Evolutionary conservation across 2,113 vertebrate species (phyloP), one percentile per base, ranked within the genome.

Genomic region (Notarius quadriscutis): DNA sequence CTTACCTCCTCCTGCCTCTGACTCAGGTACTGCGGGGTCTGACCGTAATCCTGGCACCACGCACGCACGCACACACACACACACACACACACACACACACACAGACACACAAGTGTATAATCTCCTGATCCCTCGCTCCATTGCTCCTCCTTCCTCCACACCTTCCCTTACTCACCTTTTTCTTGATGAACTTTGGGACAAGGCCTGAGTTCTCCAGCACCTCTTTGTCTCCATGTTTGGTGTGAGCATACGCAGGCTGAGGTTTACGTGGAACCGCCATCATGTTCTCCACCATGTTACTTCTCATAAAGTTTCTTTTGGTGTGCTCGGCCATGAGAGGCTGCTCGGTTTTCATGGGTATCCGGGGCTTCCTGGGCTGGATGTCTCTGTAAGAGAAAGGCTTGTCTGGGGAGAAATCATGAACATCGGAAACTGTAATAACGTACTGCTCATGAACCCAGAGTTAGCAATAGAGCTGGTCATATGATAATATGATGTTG

Each of bases 121-220:
- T 79, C 11, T 18, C 1, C 25, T 55, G 2, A 79, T 57, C 75
- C 51, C 75, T 57, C 7, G 7, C 14, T 17, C 11, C 25, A 53
- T 55, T 17, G 6, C n/a, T 79, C 48, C n/a, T 14, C 22, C 22
- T 51, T 77, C 18, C 72, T 51, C 22, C 14, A 83, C 63, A 27
- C 48, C 30, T 81, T 81, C 48, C 30, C 18, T 9, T 17, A 67
- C 75, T 87, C 94, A 98, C 97, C 96, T 96, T 97, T 95, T 98
- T 99, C 72, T 94, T 96, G 78, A 96, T 93, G 85, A 97, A 99
- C 90, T 97, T 98, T 53, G 97, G 97, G 88, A 97, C 58, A 20
- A 99, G 96, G 80, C 98, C 98, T 67, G 98, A 99, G 71, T 96
- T 93, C 90, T 98, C 97, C 77, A 99, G 96, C 14, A 91, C 93